Evolutionary conservation across 35 echinoderm and acorn worm genomes (phyloP), one percentile per base, ranked within the genome.

Genomic region (Apostichopus parvimensis): DNA sequence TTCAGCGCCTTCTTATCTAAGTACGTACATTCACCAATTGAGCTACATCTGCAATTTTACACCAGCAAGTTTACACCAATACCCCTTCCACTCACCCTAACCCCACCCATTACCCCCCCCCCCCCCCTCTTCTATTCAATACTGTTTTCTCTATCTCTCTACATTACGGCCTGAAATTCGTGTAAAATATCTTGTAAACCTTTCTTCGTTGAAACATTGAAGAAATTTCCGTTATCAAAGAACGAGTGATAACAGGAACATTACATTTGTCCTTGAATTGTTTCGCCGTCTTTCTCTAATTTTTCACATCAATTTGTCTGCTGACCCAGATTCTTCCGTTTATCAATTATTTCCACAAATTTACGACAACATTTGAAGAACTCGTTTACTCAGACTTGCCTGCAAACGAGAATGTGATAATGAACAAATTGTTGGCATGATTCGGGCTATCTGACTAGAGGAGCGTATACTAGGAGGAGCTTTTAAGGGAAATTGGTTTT

Each of bases 311-410:
- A 73, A 6, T 73, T 73, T 12, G 58, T 61, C 58, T 61, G 14
- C 70, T 73, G 70, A 73, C 70, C 70, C 18, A 73, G 70, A 73
- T 73, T 73, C 70, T 73, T 73, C 70, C 70, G 70, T 73, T 73
- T 15, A 73, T 73, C 70, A 73, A 73, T 73, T 73, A 73, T 73
- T 73, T 73, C 70, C 70, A 73, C 70, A 73, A 73, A 73, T 73
- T 73, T 21, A 73, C 70, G 70, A 73, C n/a, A 73, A 73, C 70
- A 73, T 73, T 73, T 21, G 70, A 73, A 15, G 70, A 73, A 73
- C 18, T 73, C 70, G 9, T 73, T 73, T 15, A 18, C 70, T 73
- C 14, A 66, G 15, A 66, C 15, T 66, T 66, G 34, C 34, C 62
- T 66, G 15, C 62, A 73, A 73, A 73, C 9, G 70, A 18, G 70